Evolutionary conservation across 2,797 vertebrate genomes (phyloP).

Genomic region (Artibeus lituratus): DNA sequence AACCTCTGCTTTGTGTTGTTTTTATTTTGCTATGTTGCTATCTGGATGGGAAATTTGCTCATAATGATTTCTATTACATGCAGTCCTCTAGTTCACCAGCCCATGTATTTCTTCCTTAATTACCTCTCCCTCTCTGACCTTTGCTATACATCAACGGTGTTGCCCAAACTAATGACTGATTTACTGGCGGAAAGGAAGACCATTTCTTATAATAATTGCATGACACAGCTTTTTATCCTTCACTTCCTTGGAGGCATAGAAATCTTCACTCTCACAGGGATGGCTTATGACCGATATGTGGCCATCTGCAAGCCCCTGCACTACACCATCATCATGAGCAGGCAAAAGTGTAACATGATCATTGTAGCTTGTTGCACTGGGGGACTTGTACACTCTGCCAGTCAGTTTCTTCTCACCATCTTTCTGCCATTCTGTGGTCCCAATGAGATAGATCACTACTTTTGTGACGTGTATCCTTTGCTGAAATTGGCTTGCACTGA

Average conservation of each 20-base stretch:
- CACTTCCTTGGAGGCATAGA: constrained; percentile 66
- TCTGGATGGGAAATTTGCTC: constrained; percentile 63
- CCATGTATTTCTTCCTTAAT: constrained; percentile 73
- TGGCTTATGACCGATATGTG: constrained; percentile 74
- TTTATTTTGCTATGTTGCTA: constrained; percentile 45
- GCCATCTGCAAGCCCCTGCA: constrained; percentile 74
- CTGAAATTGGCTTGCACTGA: constrained; percentile 61
- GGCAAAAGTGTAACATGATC: constrained; percentile 10
- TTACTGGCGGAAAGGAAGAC: constrained; percentile 35
- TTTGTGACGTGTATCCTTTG: constrained; percentile 68
- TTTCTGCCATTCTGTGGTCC: constrained; percentile 63
- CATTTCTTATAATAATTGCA: constrained; percentile 64
- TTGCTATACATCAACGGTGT: constrained; percentile 59
- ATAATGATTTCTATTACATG: constrained; percentile 63
- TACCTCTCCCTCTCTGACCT: constrained; percentile 69
- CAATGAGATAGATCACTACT: constrained; percentile 64
- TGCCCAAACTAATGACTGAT: constrained; percentile 61
- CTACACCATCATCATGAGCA: constrained; percentile 44
- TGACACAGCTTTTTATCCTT: constrained; percentile 64
- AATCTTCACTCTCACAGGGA: constrained; percentile 60
- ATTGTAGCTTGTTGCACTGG: constrained; percentile 42
- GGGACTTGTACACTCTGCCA: constrained; percentile 47
- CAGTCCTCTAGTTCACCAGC: constrained; percentile 32
- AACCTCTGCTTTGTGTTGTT: constrained; percentile 30
- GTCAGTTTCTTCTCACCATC: constrained; percentile 38